These are phyloP conservation scores for Actias luna DNA, from an alignment of 2,888 invertebrate genomes.

Conservation along the genomic window DNA sequence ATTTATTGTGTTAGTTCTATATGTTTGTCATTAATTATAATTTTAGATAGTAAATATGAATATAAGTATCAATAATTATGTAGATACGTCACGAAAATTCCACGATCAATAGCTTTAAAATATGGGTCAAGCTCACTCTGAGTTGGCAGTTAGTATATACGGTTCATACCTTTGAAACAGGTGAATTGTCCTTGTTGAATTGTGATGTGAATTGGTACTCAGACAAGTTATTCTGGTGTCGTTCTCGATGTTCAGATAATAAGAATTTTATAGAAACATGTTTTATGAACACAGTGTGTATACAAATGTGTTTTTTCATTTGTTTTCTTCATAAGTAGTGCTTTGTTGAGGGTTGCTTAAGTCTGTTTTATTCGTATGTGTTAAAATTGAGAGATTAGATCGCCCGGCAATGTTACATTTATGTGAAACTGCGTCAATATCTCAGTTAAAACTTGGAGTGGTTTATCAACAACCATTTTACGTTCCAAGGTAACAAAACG, in stretches of 20 bases:
- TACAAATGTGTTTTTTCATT: neutral
- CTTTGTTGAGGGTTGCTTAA: neutral
- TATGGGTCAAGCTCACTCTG: slow-evolving; percentile 59
- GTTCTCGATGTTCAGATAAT: slow-evolving; percentile 1
- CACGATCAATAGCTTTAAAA: slow-evolving; percentile 59
- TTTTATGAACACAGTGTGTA: neutral
- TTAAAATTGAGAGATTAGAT: neutral
- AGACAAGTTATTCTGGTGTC: slow-evolving; percentile 2
- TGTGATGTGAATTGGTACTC: slow-evolving; percentile 10
- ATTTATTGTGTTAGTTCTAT: neutral
- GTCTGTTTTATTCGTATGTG: neutral
- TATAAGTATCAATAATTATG: slow-evolving; percentile 4
- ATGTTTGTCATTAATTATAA: no score
- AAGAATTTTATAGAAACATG: neutral
- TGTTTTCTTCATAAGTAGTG: neutral
- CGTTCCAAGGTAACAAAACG: neutral
- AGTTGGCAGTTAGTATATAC: slow-evolving; percentile 31
- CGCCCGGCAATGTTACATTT: neutral
- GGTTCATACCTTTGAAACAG: slow-evolving; percentile 25
- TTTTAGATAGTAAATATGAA: neutral
- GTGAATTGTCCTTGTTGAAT: slow-evolving; percentile 11
- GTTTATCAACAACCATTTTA: neutral
- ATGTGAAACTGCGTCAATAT: neutral
- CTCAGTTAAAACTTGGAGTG: neutral
- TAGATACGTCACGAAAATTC: slow-evolving; percentile 25